Evolutionary conservation across 64 coral and sea anemone species (phyloP), one percentile per base, ranked within the genome.

Genomic region (Montipora sp.): DNA sequence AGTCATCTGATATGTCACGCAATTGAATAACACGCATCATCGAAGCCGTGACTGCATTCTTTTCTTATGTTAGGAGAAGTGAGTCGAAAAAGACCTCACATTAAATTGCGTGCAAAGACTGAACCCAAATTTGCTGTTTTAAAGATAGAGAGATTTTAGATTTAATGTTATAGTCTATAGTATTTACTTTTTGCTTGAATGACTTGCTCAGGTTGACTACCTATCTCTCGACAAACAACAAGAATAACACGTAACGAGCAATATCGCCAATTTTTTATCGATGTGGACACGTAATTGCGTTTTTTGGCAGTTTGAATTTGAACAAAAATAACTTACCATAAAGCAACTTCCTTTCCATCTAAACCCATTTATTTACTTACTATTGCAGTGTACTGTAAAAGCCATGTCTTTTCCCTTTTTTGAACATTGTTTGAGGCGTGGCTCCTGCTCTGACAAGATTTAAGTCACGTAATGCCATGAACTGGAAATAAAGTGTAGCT

Each of bases 211-310:
- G 77, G 77, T 48, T 18, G 77, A 18, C 48, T 53, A 79, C 77
- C 77, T 79, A 79, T 79, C 77, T 79, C 77, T 51, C 77, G 77
- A 79, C 77, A 79, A 53, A 14, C 77, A 79, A 79, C 77, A 79
- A 79, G 77, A 79, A 79, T 79, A 79, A 21, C 68, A 71, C 68
- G 68, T 71, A 71, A 71, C 5, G 68, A 71, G 68, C 68, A 71
- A 71, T 19, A 22, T 71, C 21, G 67, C 67, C 67, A 71, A 21
- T 71, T 71, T 71, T 11, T 63, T 63, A 63, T 63, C 9, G 59
- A 63, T 12, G 59, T 63, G 68, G 68, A 71, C 68, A 71, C 21
- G 5, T 5, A 71, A 21, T 71, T 67, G 63, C 63, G 63, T 27
- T 67, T 67, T 67, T 71, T 71, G 20, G 68, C 68, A 23, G 68